Base-by-base conservation (phyloP, 2,113 vertebrate species). In the Pipa parva region DNA sequence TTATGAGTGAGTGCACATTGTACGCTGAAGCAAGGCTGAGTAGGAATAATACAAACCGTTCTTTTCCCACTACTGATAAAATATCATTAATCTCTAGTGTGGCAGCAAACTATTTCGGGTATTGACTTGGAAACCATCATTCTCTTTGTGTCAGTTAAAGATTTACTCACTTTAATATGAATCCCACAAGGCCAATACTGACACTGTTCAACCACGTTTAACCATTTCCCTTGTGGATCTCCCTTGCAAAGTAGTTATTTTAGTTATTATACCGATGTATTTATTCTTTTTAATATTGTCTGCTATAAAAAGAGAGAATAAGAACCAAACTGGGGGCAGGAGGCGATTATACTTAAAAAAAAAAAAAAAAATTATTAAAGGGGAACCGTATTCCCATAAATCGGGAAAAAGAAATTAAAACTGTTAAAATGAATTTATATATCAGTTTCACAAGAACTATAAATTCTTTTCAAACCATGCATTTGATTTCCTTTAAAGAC, bases 1-100 rank as follows among this genome's bases (percentile, higher is more conserved):
- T n/a, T 31, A 31, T 10, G 5, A 31, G 17, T 39, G 25, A n/a
- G 25, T 39, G 52, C 13, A 42, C 28, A 29, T 64, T 29, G 63
- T 56, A 64, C 63, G 29, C 24, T 55, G 51, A 29, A 54, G 51
- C 51, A 26, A 39, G 54, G 24, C 22, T 45, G 50, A 31, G 55
- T 21, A 21, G 17, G 45, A 27, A 56, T 36, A 51, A 21, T 63
- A 51, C n/a, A 55, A 55, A 18, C 55, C 36, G 54, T 64, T 64
- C 54, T 18, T 64, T 55, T 45, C 25, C 51, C 5, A 28, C 33
- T 31, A 42, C 62, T 37, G 49, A 45, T 28, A 45, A 45, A 56
- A 45, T 29, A 56, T 20, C 52, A 45, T 29, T 36, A 21, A 54
- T 64, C 36, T 13, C 37, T 22, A 39, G 62, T 26, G 21, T 37